phyloP scores from a whole-genome alignment of 2,888 invertebrate genomes.

The Lacanobia wlatinum region DNA sequence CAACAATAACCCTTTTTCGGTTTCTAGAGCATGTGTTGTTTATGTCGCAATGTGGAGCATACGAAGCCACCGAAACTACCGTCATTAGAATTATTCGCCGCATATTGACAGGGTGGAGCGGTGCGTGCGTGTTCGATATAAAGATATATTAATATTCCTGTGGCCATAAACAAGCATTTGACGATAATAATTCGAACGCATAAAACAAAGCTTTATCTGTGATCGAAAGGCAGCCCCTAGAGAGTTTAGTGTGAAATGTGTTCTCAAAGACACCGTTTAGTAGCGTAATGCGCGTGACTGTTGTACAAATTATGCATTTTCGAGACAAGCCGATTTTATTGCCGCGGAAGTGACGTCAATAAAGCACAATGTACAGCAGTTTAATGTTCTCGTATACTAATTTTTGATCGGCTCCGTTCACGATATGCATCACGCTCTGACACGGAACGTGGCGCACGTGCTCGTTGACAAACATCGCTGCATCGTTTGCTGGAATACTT shows the following conservation, averaged over 20 bases:
- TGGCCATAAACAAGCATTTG: slow-evolving; percentile 86
- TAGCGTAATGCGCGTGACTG: slow-evolving; percentile 89
- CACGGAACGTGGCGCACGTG: slow-evolving; percentile 76
- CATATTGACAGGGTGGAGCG: slow-evolving; percentile 65
- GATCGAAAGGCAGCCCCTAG: slow-evolving; percentile 84
- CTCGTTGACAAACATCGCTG: slow-evolving; percentile 59
- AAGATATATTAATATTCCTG: slow-evolving; percentile 88
- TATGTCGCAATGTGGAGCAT: slow-evolving; percentile 52
- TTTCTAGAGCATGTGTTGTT: slow-evolving; percentile 60
- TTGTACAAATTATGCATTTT: slow-evolving; percentile 90
- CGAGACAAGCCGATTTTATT: slow-evolving; percentile 89
- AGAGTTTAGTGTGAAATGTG: slow-evolving; percentile 90
- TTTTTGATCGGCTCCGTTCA: slow-evolving; percentile 84
- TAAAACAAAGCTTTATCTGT: slow-evolving; percentile 89
- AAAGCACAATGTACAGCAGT: slow-evolving; percentile 88
- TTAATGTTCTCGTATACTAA: slow-evolving; percentile 89
- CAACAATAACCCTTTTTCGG: slow-evolving; percentile 67
- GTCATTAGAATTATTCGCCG: slow-evolving; percentile 60
- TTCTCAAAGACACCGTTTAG: slow-evolving; percentile 90
- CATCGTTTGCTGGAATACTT: slow-evolving; percentile 43
- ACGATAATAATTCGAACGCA: slow-evolving; percentile 88
- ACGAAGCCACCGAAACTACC: slow-evolving; percentile 58
- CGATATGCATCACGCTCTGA: slow-evolving; percentile 79
- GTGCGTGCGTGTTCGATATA: slow-evolving; percentile 85
- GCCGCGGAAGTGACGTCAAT: slow-evolving; percentile 89